Evolutionary conservation across 2,113 vertebrate species (phyloP).

Genomic region (Nestor notabilis): DNA sequence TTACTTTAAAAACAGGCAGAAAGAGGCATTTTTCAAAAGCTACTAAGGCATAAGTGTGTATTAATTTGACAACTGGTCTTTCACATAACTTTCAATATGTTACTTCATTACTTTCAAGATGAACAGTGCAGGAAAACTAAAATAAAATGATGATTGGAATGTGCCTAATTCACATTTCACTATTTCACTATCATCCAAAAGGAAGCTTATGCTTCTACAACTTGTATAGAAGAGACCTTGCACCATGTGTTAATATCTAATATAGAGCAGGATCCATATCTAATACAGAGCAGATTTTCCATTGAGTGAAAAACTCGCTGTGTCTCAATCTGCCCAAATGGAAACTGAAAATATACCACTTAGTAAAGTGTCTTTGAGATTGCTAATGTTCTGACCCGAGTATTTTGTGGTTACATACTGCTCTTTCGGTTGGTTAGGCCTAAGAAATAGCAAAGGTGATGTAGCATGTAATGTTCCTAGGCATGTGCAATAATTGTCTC

Average conservation of each 20-base stretch:
- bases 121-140: not conserved
- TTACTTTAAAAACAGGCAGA: not conserved
- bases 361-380: not conserved
- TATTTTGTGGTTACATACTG: not conserved
- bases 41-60: not conserved
- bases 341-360: not conserved
- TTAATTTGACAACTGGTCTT: not conserved
- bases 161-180: rapidly evolving
- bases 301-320: not conserved
- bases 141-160: not conserved
- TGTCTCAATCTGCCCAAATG: not conserved
- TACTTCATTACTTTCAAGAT: not conserved
- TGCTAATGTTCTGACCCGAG: not conserved
- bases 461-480: not conserved
- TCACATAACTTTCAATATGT: not conserved
- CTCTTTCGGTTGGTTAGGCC: rapidly evolving
- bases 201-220: not conserved
- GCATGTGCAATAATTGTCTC: not conserved
- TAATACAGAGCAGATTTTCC: not conserved
- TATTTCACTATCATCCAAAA: not conserved
- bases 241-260: no score
- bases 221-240: not conserved
- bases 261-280: not conserved
- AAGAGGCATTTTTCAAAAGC: not conserved
- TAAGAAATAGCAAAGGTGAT: not conserved